phyloP scores from a whole-genome alignment of 2,797 vertebrate species.

The Malurus splendens region DNA sequence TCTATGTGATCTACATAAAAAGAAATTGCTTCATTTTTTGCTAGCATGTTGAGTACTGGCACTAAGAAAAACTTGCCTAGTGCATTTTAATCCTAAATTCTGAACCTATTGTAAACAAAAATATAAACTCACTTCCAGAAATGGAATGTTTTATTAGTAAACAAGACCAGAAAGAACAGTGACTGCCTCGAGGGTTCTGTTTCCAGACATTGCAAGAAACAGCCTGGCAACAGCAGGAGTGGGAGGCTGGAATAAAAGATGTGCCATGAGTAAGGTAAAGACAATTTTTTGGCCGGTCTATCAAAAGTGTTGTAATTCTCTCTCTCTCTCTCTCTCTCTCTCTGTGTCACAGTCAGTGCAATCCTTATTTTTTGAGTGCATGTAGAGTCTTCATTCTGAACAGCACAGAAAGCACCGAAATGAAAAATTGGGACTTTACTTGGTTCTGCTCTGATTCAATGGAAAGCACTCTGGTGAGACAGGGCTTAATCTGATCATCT shows the following conservation, averaged over 20 bases:
- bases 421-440: neutral
- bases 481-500: neutral
- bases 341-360: neutral
- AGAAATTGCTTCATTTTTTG: neutral
- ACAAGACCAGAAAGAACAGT: neutral
- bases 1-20: accelerated
- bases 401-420: neutral
- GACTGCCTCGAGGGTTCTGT: neutral
- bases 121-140: neutral
- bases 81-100: neutral
- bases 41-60: neutral
- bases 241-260: neutral
- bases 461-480: neutral
- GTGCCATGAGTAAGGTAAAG: neutral
- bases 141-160: neutral
- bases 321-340: neutral
- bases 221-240: neutral
- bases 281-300: neutral
- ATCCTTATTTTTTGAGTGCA: neutral
- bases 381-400: neutral
- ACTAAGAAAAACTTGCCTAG: neutral
- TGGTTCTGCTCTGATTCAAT: neutral
- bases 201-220: neutral
- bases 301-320: neutral
- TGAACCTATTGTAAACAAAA: neutral